These are phyloP conservation scores for Elysia chlorotica DNA, from an alignment of 1,140 invertebrate genomes.

Conservation along the genomic window DNA sequence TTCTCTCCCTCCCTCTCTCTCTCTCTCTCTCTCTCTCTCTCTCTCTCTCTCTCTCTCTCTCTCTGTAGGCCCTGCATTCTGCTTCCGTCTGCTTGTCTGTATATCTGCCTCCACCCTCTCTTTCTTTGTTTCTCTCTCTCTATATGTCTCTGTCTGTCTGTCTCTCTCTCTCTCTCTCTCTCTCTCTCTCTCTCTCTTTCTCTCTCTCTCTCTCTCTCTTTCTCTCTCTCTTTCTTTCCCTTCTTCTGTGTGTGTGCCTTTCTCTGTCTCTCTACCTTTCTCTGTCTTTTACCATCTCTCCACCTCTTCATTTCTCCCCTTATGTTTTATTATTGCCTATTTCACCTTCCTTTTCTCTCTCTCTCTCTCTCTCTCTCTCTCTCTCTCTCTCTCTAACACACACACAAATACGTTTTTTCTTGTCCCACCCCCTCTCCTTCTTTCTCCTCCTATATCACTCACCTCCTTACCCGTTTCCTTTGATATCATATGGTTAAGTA, in stretches of 20 bases:
- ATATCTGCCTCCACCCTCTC: neutral
- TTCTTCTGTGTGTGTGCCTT: neutral
- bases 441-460: too few relatives aligned
- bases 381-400: too few relatives aligned
- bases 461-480: too few relatives aligned
- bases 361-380: too few relatives aligned
- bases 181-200: constrained; percentile 1
- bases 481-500: too few relatives aligned
- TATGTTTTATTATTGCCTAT: too few relatives aligned
- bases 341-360: too few relatives aligned
- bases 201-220: neutral
- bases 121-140: neutral
- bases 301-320: too few relatives aligned
- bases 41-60: neutral
- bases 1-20: neutral
- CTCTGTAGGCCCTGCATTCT: neutral
- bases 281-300: neutral
- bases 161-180: neutral
- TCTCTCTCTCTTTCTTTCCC: neutral
- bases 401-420: too few relatives aligned
- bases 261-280: neutral
- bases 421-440: too few relatives aligned
- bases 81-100: neutral
- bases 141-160: neutral
- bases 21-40: neutral